These are phyloP conservation scores for Noctua janthina DNA, from an alignment of 2,888 invertebrate species.

Conservation along the genomic window DNA sequence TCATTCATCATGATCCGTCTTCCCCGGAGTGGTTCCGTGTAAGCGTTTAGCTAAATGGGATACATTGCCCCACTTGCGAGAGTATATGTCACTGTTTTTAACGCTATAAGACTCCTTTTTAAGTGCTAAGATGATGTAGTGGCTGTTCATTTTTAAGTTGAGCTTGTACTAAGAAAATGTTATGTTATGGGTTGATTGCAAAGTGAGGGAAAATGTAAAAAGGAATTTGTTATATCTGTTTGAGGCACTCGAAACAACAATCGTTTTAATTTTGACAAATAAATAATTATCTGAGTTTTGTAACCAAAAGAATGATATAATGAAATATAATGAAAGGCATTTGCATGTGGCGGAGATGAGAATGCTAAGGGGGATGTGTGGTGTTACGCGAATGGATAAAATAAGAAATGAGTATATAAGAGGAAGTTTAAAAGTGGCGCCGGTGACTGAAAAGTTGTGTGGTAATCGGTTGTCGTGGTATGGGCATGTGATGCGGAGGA, in stretches of 20 bases:
- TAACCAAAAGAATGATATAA: too few relatives aligned
- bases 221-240: neutral
- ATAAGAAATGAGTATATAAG: too few relatives aligned
- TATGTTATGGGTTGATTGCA: neutral
- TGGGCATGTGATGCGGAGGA: too few relatives aligned
- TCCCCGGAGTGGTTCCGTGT: constrained; percentile 62
- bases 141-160: constrained; percentile 33
- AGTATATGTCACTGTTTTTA: constrained; percentile 62
- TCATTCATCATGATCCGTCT: constrained; percentile 74
- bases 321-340: too few relatives aligned
- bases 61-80: constrained; percentile 63
- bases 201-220: too few relatives aligned
- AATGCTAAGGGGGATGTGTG: too few relatives aligned
- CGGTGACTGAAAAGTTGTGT: too few relatives aligned
- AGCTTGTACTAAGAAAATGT: constrained; percentile 11
- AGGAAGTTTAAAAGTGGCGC: too few relatives aligned
- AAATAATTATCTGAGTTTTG: neutral
- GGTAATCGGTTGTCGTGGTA: too few relatives aligned
- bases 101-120: constrained; percentile 46
- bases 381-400: too few relatives aligned
- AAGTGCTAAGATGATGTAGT: constrained; percentile 57
- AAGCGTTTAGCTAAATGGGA: constrained; percentile 69
- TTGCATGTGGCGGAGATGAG: too few relatives aligned
- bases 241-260: neutral
- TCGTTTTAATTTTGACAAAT: neutral